Base-by-base conservation (phyloP, 2,113 vertebrate genomes). In the Boleophthalmus pectinirostris region DNA sequence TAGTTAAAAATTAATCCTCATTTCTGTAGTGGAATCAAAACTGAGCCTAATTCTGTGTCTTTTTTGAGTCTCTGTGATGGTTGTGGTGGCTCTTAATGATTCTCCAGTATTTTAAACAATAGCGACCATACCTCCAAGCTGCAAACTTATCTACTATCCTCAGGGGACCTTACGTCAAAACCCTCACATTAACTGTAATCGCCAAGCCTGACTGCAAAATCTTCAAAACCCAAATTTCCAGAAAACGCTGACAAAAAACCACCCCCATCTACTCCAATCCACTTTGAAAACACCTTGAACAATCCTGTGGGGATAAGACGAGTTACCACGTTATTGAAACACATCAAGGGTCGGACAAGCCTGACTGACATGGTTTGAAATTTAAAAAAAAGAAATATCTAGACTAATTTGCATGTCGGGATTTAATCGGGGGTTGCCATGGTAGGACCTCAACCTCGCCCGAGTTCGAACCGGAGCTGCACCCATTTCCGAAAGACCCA, bases 251-350 rank as follows among this genome's bases (percentile, higher is more conserved):
- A 89, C 88, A 90, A 87, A 83, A 78, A n/a, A 38, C 73, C 3
- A 66, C 60, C 77, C 15, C 10, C 75, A 72, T 47, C 47, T 73
- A 35, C 2, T 71, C 79, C 66, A 68, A 90, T 81, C 87, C 87
- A 89, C 87, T 92, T 91, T 89, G 90, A 88, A 88, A 88, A 91
- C 87, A 88, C 88, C 85, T 88, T 89, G 83, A 78, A 80, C 83
- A 85, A 85, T 87, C 87, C 86, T 82, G 47, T 46, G 74, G 85
- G 88, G 88, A 87, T 83, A 84, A 86, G 84, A 86, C 87, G 81
- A 84, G 88, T 85, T 85, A 68, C 68, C 82, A 72, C 86, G 85
- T 86, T 29, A 88, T 91, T 75, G 82, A 57, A 56, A 79, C 79
- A 90, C 84, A 91, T 92, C 82, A 87, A 91, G 87, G 85, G 79